Conservation (phyloP, 23 tunicate species). For the Pegea sp. region DNA sequence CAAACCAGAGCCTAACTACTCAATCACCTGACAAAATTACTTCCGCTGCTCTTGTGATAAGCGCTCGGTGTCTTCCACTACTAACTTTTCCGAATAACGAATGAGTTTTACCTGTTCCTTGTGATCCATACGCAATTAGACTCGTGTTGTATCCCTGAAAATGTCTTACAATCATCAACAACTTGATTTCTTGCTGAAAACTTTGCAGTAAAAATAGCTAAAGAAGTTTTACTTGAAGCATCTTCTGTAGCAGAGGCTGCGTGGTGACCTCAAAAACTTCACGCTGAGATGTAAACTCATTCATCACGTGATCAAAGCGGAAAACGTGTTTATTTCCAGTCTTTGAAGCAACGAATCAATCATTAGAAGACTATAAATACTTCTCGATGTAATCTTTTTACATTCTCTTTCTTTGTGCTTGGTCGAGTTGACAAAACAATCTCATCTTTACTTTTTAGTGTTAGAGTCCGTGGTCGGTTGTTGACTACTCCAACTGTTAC, state of each 20-base stretch:
- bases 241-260: constrained; percentile 46
- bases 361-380: neutral
- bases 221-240: constrained; percentile 18
- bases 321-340: constrained; percentile 63
- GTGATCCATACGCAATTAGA: constrained; percentile 58
- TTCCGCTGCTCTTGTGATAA: constrained; percentile 68
- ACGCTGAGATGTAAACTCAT: constrained; percentile 49
- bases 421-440: constrained; percentile 66
- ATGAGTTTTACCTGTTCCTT: constrained; percentile 71
- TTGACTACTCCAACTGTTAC: constrained; percentile 5
- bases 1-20: too few relatives aligned
- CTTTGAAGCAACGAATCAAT: constrained; percentile 10
- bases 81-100: constrained; percentile 86
- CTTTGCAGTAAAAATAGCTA: neutral
- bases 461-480: constrained; percentile 28
- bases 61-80: constrained; percentile 71
- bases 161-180: neutral
- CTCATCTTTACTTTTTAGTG: constrained; percentile 15
- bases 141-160: constrained; percentile 55
- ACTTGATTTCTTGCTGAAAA: neutral
- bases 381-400: constrained; percentile 2
- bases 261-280: constrained; percentile 87
- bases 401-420: constrained; percentile 65
- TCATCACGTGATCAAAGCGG: constrained; percentile 43
- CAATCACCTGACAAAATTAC: too few relatives aligned